Conservation (phyloP, 2,888 invertebrate genomes). For the Mamestra brassicae region DNA sequence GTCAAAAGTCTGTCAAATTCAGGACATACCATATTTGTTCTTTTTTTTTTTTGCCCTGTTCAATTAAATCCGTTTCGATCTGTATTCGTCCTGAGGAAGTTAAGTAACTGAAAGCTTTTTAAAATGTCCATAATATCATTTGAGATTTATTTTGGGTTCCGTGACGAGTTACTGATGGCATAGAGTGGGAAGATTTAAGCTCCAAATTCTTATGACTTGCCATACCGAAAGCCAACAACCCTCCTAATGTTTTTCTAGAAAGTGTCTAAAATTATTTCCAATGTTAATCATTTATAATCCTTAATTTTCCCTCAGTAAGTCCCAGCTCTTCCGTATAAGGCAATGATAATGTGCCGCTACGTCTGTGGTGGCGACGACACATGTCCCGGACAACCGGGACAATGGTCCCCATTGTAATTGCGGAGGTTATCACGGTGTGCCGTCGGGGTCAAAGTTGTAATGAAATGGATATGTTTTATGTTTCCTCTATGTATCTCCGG, state of each 20-base stretch:
- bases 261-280: background rate
- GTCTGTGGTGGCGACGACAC: slow-evolving; percentile 66
- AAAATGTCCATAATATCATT: too few relatives aligned
- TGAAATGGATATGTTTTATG: slow-evolving; percentile 62
- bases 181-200: background rate
- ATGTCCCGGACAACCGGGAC: slow-evolving; percentile 69
- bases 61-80: fast-evolving
- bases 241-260: background rate
- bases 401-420: slow-evolving; percentile 76
- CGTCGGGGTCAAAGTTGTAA: slow-evolving; percentile 65
- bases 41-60: background rate
- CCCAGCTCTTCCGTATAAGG: slow-evolving; percentile 51
- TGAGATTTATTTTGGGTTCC: background rate
- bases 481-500: slow-evolving; percentile 20
- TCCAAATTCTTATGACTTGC: background rate
- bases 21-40: background rate
- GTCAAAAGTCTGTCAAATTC: background rate
- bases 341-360: slow-evolving; percentile 62
- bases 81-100: too few relatives aligned
- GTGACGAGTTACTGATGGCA: background rate
- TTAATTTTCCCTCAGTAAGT: slow-evolving; percentile 4
- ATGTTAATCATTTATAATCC: slow-evolving; percentile 23
- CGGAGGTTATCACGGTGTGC: slow-evolving; percentile 70
- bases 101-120: background rate
- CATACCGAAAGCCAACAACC: background rate